Conservation (phyloP, 2,888 invertebrate species). For the Morpho achilles region DNA sequence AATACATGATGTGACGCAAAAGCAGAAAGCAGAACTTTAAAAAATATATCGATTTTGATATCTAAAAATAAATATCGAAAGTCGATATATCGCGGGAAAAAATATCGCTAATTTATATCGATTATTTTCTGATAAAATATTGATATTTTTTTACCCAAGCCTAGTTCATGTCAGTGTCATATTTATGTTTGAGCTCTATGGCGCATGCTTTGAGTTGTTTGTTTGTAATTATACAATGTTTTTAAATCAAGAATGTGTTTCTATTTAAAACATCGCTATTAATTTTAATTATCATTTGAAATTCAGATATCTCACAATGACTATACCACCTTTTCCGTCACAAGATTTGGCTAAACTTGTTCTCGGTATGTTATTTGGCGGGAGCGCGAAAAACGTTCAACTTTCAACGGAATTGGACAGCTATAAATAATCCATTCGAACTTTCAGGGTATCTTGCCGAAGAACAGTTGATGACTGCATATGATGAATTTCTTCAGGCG, state of each 20-base stretch:
- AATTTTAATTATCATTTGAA: slow-evolving; percentile 3
- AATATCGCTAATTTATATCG: too few species aligned
- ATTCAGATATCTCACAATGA: slow-evolving; percentile 38
- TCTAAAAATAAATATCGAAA: too few species aligned
- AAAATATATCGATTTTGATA: too few species aligned
- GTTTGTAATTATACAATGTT: slow-evolving; percentile 15
- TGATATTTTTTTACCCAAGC: too few species aligned
- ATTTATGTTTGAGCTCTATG: slow-evolving; percentile 14
- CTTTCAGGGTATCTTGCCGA: slow-evolving; percentile 66
- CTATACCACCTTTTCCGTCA: slow-evolving; percentile 64
- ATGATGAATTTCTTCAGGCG: slow-evolving; percentile 70
- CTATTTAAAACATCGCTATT: slow-evolving; percentile 1
- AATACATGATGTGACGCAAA: too few species aligned
- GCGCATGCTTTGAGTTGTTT: slow-evolving; percentile 6
- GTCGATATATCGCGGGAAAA: too few species aligned
- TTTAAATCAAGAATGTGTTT: slow-evolving; percentile 15
- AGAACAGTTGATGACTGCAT: slow-evolving; percentile 71
- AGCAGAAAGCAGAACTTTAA: too few species aligned
- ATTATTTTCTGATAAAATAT: too few species aligned
- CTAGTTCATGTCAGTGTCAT: neutral
- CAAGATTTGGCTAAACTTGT: slow-evolving; percentile 71
- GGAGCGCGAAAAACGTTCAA: slow-evolving; percentile 42
- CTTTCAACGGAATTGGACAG: too few species aligned
- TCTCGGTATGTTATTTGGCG: slow-evolving; percentile 69
- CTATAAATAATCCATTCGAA: neutral